These are phyloP conservation scores for Oceanites oceanicus DNA, from an alignment of 2,113 vertebrate genomes.

Conservation along the genomic window DNA sequence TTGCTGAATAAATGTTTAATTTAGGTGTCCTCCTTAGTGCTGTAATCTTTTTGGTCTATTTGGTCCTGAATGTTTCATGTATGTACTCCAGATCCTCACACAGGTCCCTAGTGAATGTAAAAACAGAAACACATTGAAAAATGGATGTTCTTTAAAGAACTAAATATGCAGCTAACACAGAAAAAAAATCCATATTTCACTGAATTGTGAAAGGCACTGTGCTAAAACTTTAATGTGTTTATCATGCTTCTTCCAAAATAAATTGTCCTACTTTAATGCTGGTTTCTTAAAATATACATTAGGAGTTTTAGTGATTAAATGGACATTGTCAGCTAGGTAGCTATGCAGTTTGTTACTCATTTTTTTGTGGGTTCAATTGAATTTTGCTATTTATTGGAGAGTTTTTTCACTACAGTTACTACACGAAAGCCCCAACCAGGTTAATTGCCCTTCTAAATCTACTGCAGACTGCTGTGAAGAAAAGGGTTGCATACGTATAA, in stretches of 20 bases:
- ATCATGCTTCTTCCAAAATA: conserved; percentile 39
- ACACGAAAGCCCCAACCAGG: not conserved
- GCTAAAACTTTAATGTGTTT: conserved; percentile 61
- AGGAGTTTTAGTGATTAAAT: conserved; percentile 13
- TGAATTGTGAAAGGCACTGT: not conserved
- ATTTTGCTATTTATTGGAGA: not conserved
- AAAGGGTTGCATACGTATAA: not conserved
- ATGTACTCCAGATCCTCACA: conserved; percentile 39
- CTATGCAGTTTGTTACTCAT: not conserved
- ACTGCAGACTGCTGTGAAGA: not conserved
- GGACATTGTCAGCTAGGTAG: not conserved
- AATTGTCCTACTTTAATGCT: conserved; percentile 43
- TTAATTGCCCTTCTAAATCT: not conserved
- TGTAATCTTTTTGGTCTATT: conserved; percentile 65
- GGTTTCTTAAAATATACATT: conserved; percentile 45
- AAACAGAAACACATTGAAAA: conserved; percentile 36
- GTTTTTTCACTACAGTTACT: not conserved
- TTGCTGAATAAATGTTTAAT: conserved; percentile 67
- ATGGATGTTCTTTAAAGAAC: conserved; percentile 43
- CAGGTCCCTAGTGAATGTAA: conserved; percentile 15
- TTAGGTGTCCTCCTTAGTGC: conserved; percentile 50
- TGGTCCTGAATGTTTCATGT: conserved; percentile 61
- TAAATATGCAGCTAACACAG: conserved; percentile 17
- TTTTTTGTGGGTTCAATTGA: not conserved
- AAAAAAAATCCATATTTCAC: not conserved